Evolutionary conservation across 2,797 vertebrate species (phyloP).

Genomic region (Xiphophorus birchmanni): DNA sequence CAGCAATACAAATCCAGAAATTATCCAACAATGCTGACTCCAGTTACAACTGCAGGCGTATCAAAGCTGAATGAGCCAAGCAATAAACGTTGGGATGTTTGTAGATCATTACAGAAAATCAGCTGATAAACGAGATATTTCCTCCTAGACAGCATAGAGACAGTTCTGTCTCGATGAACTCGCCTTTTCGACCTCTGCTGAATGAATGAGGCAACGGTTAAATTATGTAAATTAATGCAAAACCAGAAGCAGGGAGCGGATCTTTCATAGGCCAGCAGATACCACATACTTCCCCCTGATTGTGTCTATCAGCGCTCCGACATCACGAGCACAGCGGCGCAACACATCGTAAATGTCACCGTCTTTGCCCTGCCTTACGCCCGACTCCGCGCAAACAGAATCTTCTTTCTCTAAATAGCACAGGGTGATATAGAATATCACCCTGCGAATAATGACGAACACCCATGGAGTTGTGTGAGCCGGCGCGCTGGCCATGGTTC

Average conservation of each 20-base stretch:
- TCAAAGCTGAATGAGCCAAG: constrained; percentile 13
- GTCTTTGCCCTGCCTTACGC: constrained; percentile 48
- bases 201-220: constrained; percentile 59
- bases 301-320: constrained; percentile 61
- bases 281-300: constrained; percentile 65
- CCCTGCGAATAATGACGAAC: constrained; percentile 72
- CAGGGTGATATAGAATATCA: constrained; percentile 69
- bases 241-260: constrained; percentile 59
- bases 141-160: constrained; percentile 37
- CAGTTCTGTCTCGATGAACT: constrained; percentile 47
- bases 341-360: constrained; percentile 67
- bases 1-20: constrained; percentile 1
- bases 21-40: neutral
- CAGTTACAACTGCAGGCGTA: neutral
- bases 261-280: constrained; percentile 54
- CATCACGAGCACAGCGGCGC: constrained; percentile 46
- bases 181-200: constrained; percentile 46
- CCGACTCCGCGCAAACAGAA: constrained; percentile 60
- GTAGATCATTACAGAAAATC: constrained; percentile 33
- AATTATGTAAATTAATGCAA: constrained; percentile 77
- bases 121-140: constrained; percentile 44
- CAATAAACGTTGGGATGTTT: constrained; percentile 20
- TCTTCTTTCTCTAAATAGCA: constrained; percentile 20
- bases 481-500: constrained; percentile 42
- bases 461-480: constrained; percentile 59